phyloP scores from a whole-genome alignment of 2,113 vertebrate genomes.

The Gallinago undulata region DNA sequence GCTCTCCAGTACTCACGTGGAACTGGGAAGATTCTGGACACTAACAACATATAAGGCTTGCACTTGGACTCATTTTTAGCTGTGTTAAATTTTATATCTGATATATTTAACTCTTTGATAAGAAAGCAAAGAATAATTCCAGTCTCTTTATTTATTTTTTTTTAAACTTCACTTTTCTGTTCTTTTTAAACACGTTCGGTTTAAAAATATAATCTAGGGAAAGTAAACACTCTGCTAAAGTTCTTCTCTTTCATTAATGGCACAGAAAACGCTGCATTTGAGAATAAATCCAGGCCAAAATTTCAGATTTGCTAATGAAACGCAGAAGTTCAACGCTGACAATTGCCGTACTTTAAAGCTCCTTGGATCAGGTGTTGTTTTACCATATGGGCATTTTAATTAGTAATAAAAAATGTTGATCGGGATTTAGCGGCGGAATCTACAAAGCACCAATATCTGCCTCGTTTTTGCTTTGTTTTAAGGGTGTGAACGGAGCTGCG shows the following conservation, averaged over 20 bases:
- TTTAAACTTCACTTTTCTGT: not conserved
- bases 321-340: not conserved
- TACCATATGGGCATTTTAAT: conserved; percentile 58
- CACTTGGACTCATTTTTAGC: fast-evolving
- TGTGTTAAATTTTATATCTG: not conserved
- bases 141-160: too few species aligned
- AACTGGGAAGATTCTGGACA: not conserved
- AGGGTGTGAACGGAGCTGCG: not conserved
- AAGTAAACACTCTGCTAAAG: not conserved
- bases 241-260: not conserved
- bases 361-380: conserved; percentile 52
- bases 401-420: conserved; percentile 43
- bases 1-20: fast-evolving
- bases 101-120: not conserved
- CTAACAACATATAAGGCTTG: fast-evolving
- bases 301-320: conserved; percentile 3
- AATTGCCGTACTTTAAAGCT: conserved; percentile 31
- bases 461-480: not conserved
- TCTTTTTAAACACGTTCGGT: not conserved
- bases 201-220: not conserved
- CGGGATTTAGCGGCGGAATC: not conserved
- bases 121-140: not conserved
- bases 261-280: not conserved
- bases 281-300: not conserved
- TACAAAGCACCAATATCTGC: not conserved